Percentiles rank a stretch among this genome's conserved stretches.
phyloP scores from a whole-genome alignment of 2,797 vertebrate species.

The Choloepus didactylus region DNA sequence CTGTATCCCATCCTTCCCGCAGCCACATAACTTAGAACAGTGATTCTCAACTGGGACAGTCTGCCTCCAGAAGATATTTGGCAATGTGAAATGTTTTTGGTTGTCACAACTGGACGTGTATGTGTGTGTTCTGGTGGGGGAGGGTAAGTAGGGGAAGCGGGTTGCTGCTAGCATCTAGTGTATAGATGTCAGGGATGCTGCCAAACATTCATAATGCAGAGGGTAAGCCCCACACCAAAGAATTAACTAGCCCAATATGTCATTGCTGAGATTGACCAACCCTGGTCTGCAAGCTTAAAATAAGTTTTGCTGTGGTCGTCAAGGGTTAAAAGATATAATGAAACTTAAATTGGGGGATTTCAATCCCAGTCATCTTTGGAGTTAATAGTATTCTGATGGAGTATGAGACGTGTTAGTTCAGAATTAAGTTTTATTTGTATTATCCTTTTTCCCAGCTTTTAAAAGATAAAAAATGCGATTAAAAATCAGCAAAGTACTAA shows the following conservation, averaged over 20 bases:
- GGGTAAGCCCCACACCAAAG: neutral
- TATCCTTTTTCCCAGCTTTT: constrained; percentile 15
- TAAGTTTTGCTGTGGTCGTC: neutral
- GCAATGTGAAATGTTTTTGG: neutral
- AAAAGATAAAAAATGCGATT: constrained; percentile 46
- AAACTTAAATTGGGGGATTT: constrained; percentile 25
- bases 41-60: neutral
- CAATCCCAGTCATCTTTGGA: neutral
- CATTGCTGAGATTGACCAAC: neutral
- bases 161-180: constrained; percentile 9
- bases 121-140: too few species aligned
- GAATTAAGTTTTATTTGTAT: constrained; percentile 54
- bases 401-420: neutral
- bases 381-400: neutral
- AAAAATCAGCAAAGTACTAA: constrained; percentile 29
- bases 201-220: neutral
- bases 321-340: neutral
- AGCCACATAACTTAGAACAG: neutral
- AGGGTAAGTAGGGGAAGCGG: too few species aligned
- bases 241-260: neutral
- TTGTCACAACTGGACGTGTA: neutral
- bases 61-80: neutral
- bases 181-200: neutral
- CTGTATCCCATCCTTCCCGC: neutral
- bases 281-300: neutral